These are phyloP conservation scores for Eidolon helvum DNA, from an alignment of 2,113 vertebrate species.

Conservation along the genomic window DNA sequence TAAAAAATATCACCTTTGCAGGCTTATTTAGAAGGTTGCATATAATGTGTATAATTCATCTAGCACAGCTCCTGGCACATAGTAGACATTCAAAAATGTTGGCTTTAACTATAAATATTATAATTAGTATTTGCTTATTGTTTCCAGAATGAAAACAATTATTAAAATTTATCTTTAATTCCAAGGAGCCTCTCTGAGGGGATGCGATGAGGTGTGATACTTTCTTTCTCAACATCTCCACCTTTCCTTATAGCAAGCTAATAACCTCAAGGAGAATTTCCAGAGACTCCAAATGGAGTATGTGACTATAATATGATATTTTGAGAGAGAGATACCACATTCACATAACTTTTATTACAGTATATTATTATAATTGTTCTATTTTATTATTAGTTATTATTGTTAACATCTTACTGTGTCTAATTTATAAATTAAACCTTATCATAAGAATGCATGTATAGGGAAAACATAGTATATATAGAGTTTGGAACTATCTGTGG, in stretches of 20 bases:
- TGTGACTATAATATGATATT: not conserved
- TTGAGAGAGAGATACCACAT: not conserved
- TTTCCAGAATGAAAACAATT: not conserved
- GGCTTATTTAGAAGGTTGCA: not conserved
- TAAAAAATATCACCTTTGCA: not conserved
- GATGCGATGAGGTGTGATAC: not conserved
- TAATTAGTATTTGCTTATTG: not conserved
- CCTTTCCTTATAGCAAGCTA: not conserved
- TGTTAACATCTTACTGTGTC: no score
- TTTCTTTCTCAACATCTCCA: not conserved
- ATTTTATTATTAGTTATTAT: no score
- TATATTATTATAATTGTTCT: no score
- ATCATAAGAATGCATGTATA: not conserved
- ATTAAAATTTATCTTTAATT: not conserved
- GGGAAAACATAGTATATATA: not conserved
- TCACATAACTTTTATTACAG: no score
- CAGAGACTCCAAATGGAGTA: not conserved
- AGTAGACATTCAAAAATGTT: not conserved
- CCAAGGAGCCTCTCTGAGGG: not conserved
- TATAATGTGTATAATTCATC: not conserved
- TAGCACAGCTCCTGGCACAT: not conserved
- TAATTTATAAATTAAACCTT: not conserved
- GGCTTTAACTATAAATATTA: not conserved
- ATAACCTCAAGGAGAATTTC: not conserved
- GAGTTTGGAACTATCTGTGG: not conserved